Evolutionary conservation across 2,888 invertebrate species (phyloP), one percentile per base, ranked within the genome.

Genomic region (Dryocosmus kuriphilus): DNA sequence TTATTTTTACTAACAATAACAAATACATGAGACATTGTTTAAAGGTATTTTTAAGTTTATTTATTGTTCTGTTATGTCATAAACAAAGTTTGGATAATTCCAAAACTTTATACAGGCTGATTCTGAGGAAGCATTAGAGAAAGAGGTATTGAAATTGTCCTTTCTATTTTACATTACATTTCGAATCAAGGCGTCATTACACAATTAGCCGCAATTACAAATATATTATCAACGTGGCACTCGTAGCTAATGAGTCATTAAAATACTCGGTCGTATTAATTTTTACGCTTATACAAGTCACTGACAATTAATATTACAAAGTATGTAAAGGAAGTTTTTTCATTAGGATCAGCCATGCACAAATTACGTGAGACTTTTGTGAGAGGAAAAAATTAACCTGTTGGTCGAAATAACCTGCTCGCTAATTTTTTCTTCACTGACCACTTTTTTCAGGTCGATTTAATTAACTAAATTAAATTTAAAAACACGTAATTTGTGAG

Each of bases 91-190:
- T 71, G 51, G 51, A 51, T 71, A 51, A 71, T 71, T 71, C n/a
- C 30, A 71, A 30, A 71, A 71, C 71, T 71, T 55, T 71, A 71
- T 71, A 71, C 71, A 71, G 46, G 46, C 4, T 71, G 71, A 51
- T 71, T 71, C 71, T 55, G n/a, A n/a, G n/a, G 71, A 71, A 71
- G 71, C 71, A 30, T 24, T n/a, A 55, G 71, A 51, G 30, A 30
- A 71, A 71, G 41, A 61, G 27, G 74, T 32, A 16, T 73, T 8
- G 78, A 79, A 79, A 79, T 79, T 82, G 74, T 76, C 77, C 76
- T 77, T 73, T 63, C 51, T 76, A 74, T 78, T 55, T 32, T 63
- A 35, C 35, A 46, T 32, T 65, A 51, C 51, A 11, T 16, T 60
- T 60, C 60, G 16, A 60, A 57, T 74, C 27, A 71, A 71, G 46